Base-by-base conservation (phyloP, 1,140 invertebrate genomes). In the Drosophila albomicans region DNA sequence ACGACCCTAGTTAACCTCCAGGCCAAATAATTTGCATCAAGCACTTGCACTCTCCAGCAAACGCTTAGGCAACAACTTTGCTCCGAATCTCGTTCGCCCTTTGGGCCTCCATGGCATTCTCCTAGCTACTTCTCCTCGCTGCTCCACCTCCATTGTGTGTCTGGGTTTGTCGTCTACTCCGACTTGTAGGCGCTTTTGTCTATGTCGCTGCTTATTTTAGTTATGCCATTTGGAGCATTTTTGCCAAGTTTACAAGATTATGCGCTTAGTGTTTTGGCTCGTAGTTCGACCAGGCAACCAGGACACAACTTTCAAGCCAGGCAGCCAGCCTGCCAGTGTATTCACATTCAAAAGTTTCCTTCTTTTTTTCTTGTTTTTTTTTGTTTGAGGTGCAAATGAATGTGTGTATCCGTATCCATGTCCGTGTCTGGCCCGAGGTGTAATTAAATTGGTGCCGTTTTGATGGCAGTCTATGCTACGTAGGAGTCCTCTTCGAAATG, bases 1-100 rank as follows among this genome's bases (percentile, higher is more conserved):
- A 88, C 85, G 85, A 88, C 85, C 85, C 85, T 88, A 88, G 85
- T 88, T 88, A 88, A 88, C 85, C 85, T 89, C 74, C 63, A 80
- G 85, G 85, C 85, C 85, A 88, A 89, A 88, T 88, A 88, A 88
- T 88, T 88, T 88, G 85, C 85, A 88, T 89, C 85, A 88, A 85
- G 85, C 75, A 81, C 85, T 88, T 89, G 84, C 84, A 88, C 84
- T 75, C 67, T 69, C 52, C 69, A 59, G 46, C 71, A 75, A 75
- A 49, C 74, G 58, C 64, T 59, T 51, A n/a, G 48, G 68, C 65
- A 49, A 48, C 61, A 86, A 86, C 71, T 87, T 79, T 76, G 68
- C 72, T 77, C 68, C 56, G 82, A 87, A 86, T 86, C 82, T 88
- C 77, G 67, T 70, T 58, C 57, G 80, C 77, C 85, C 84, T 72